Evolutionary conservation across 2,113 vertebrate species (phyloP), one percentile per base, ranked within the genome.

Genomic region (Pangasianodon gigas): DNA sequence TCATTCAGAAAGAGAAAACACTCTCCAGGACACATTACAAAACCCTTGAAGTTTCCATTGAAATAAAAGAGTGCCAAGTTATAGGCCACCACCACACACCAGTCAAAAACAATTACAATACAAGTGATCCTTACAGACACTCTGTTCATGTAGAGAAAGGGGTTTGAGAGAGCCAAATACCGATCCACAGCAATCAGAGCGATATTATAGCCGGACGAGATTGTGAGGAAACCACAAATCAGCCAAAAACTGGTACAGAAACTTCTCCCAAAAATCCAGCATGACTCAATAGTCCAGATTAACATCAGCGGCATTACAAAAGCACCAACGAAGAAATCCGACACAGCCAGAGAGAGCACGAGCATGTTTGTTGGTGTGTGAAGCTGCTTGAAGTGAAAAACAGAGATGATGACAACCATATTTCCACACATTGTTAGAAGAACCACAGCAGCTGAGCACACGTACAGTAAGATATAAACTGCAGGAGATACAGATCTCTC

Each of bases 391-490:
- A 69, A 69, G 29, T 69, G 65, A 69, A 69, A 4, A 69, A 69
- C n/a, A 32, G 65, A 69, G 29, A 69, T 69, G 65, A 69, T 69
- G 65, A 69, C 11, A 0, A 69, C 11, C 65, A 69, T 2, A 69
- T 69, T 69, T 69, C 65, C 65, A 69, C 65, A 69, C 11, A 69
- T 3, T 69, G 65, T 69, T 69, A 69, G 29, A 26, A 69, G 65
- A 69, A 96, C 91, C 69, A 91, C 90, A 52, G 88, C 65, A 3
- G 37, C 89, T 90, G 96, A 85, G 2, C 92, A 89, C 0, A 37
- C 1, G 5, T 69, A 69, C 65, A 69, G 65, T 69, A 69, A 69
- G 29, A 69, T 16, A 69, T 69, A 69, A 69, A 69, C 65, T 69
- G 65, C 65, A 69, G 65, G 32, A 71, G 67, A 71, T 71, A 37